Base-by-base conservation (phyloP, 2,797 vertebrate genomes). In the Austrolebias charrua region DNA sequence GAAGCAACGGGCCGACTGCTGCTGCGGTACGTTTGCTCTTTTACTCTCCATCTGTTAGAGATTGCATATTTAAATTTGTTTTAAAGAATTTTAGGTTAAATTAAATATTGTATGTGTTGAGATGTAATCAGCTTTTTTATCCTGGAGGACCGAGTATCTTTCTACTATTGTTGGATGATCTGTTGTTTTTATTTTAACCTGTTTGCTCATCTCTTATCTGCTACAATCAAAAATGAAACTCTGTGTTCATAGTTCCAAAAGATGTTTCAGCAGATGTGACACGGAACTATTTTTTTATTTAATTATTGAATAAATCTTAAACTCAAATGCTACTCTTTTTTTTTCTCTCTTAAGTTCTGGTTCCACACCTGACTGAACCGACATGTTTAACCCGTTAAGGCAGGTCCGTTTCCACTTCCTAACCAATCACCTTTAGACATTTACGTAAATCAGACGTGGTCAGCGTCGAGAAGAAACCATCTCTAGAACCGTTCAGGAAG, bases 21-120 rank as follows among this genome's bases (percentile, higher is more conserved):
- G 20, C 55, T 46, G 43, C 40, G 86, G 89, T 89, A 88, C 10
- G 86, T 89, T 51, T 63, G 50, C 20, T 53, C 63, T 62, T 63
- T 55, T 20, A 66, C 45, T 53, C 29, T 53, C 55, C 2, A 19
- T 0, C 8, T 4, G 0, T 58, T 65, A 48, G 44, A 43, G 2
- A 28, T 6, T 42, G 10, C 40, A 42, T 42, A 12, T n/a, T 44
- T 40, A 13, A 12, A 4, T 35, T 35, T 8, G 2, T 38, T 13
- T 13, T 40, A 40, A 40, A 44, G 15, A 16, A 6, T 5, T 44
- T 44, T 16, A 44, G 15, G 4, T 16, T 16, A 44, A 44, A 40
- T 40, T 16, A 16, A 16, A 6, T 31, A 18, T 18, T n/a, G 18
- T 46, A 28, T 45, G 43, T 52, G 50, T 24, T 52, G 43, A 16